phyloP scores from a whole-genome alignment of 2,113 vertebrate species.

The Gasterosteus nipponicus region DNA sequence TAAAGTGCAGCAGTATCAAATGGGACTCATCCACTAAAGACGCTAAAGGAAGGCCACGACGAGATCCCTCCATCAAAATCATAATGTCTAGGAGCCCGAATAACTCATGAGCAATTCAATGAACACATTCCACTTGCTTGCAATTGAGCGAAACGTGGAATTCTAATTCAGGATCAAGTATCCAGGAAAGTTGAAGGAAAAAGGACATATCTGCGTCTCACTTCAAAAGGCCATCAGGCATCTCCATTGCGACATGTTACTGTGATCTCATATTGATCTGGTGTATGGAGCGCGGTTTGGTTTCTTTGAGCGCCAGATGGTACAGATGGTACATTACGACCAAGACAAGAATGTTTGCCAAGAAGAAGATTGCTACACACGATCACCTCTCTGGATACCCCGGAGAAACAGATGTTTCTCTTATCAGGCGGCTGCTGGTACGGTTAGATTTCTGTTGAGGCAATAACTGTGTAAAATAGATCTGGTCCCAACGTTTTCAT shows the following conservation, averaged over 20 bases:
- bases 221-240: slow-evolving; percentile 41
- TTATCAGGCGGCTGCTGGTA: slow-evolving; percentile 59
- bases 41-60: neutral
- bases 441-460: slow-evolving; percentile 55
- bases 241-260: slow-evolving; percentile 37
- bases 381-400: slow-evolving; percentile 51
- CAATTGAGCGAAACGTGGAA: slow-evolving; percentile 6
- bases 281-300: slow-evolving; percentile 31
- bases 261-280: slow-evolving; percentile 51
- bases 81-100: neutral
- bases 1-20: neutral
- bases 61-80: neutral
- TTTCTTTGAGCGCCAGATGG: slow-evolving; percentile 26
- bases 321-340: slow-evolving; percentile 65
- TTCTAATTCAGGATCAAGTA: slow-evolving; percentile 16
- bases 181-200: slow-evolving; percentile 26
- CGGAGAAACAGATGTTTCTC: slow-evolving; percentile 66
- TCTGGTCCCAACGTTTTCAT: slow-evolving; percentile 57
- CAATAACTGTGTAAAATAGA: slow-evolving; percentile 59
- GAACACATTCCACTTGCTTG: slow-evolving; percentile 23
- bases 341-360: slow-evolving; percentile 50
- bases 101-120: slow-evolving; percentile 17
- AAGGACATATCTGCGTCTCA: slow-evolving; percentile 1
- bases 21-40: neutral
- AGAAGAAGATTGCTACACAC: slow-evolving; percentile 30